Evolutionary conservation across 2,888 invertebrate species (phyloP), one percentile per base, ranked within the genome.

Genomic region (Pristionchus mayeri): DNA sequence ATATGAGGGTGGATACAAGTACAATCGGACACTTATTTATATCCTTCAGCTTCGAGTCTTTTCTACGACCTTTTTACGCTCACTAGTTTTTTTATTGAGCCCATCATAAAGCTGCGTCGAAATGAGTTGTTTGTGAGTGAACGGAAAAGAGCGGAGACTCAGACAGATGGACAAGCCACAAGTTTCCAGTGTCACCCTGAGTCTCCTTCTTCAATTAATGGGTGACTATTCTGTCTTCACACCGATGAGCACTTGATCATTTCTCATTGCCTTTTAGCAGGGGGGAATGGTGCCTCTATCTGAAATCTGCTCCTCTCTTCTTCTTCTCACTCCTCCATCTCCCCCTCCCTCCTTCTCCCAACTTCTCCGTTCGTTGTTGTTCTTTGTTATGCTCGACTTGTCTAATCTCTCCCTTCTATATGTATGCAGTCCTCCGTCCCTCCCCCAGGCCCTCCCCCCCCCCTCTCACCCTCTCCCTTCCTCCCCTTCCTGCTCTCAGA

Each of bases 361-460:
- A n/a, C n/a, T n/a, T n/a, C n/a, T 50, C 34, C 76, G 21, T n/a
- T 50, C 76, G 44, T 78, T 78, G 50, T 48, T 78, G 76, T 78
- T 78, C 76, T 78, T 78, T 78, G 76, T 50, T 78, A 78, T 78
- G 76, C 76, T 78, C 76, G 50, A 78, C 76, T 50, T 48, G 50
- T 78, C 76, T 78, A 78, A 78, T 78, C 76, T 78, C 40, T 78
- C n/a, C 40, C n/a, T 75, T n/a, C 18, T 54, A 18, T 63, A 34
- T 63, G 63, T 63, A 34, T 63, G 63, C 63, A 63, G 63, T 3
- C 63, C 34, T 63, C 63, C 63, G 30, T 63, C 30, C 63, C 63
- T 34, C 63, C 30, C 63, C 63, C 63, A 30, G 30, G 34, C 34
- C 63, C 63, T 34, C 30, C 63, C 63, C 30, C 63, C 63, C 21